A percentile compares a stretch with the other conserved stretches of the same genome.
These are phyloP conservation scores for Aphelocoma californica DNA, from an alignment of 2,797 vertebrate genomes.

Conservation along the genomic window DNA sequence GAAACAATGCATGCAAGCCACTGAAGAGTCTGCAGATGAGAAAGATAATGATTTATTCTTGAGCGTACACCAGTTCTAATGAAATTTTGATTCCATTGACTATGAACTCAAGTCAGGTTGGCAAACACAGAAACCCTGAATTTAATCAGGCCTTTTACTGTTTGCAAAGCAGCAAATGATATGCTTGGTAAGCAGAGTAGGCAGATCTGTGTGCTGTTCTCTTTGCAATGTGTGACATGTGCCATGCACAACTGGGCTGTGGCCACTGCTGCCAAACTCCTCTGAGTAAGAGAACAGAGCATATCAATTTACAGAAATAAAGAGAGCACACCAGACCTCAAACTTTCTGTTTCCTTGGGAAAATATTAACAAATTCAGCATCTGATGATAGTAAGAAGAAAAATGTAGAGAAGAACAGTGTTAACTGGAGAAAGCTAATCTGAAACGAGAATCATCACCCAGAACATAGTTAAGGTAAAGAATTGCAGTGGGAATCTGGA, in stretches of 20 bases:
- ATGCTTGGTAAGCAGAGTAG: slow-evolving; percentile 59
- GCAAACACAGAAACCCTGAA: slow-evolving; percentile 39
- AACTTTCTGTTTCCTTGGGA: not conserved
- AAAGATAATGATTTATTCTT: slow-evolving; percentile 61
- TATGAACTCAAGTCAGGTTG: slow-evolving; percentile 44
- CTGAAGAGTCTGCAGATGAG: slow-evolving; percentile 24
- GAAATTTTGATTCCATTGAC: slow-evolving; percentile 66
- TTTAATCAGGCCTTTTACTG: slow-evolving; percentile 66
- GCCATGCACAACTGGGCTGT: not conserved
- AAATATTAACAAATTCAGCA: not conserved
- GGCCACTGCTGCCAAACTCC: slow-evolving; percentile 34
- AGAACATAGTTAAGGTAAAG: not conserved
- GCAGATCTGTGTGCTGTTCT: slow-evolving; percentile 1
- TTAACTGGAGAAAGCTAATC: not conserved
- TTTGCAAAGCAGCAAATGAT: slow-evolving; percentile 53
- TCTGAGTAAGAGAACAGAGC: not conserved
- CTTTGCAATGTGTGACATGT: not conserved
- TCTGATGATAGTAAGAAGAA: not conserved
- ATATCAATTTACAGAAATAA: not conserved
- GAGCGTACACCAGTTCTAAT: slow-evolving; percentile 60
- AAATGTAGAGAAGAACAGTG: not conserved
- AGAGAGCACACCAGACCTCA: not conserved
- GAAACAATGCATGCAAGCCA: not conserved
- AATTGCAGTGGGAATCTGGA: not conserved
- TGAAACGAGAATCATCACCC: not conserved